These are phyloP conservation scores for Heliconius ismenius DNA, from an alignment of 2,888 invertebrate genomes.

Conservation along the genomic window DNA sequence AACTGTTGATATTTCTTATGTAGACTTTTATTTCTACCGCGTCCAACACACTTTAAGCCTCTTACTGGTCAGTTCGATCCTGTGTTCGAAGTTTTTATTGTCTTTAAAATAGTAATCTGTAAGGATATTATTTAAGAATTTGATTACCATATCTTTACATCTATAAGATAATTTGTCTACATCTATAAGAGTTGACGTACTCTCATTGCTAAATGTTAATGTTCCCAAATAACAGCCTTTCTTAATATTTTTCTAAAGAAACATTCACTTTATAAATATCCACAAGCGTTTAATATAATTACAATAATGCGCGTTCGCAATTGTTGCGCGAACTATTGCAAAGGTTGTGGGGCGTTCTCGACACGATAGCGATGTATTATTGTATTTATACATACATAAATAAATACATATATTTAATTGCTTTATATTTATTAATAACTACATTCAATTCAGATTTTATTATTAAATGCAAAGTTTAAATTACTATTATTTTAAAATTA, in stretches of 20 bases:
- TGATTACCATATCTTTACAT: too few species aligned
- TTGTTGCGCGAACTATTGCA: constrained; percentile 38
- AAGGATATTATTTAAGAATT: too few species aligned
- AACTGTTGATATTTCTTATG: too few species aligned
- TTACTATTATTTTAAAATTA: too few species aligned
- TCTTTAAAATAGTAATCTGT: too few species aligned
- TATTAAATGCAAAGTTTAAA: background rate
- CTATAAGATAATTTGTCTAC: background rate
- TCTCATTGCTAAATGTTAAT: background rate
- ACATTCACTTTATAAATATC: constrained; percentile 28
- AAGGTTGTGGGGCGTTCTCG: constrained; percentile 33
- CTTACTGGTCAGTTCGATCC: too few species aligned
- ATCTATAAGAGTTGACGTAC: background rate
- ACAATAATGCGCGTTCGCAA: constrained; percentile 40
- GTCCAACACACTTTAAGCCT: too few species aligned
- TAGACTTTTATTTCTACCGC: too few species aligned
- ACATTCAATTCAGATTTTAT: background rate
- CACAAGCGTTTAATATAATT: constrained; percentile 37
- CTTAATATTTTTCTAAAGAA: constrained; percentile 27
- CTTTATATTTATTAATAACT: background rate
- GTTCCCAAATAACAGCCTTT: constrained; percentile 22
- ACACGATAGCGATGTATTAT: constrained; percentile 32
- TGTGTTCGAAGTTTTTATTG: too few species aligned
- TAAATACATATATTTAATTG: constrained; percentile 12
- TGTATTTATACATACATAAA: constrained; percentile 16